These are phyloP conservation scores for Babyrousa celebensis DNA, from an alignment of 2,797 vertebrate genomes.

Conservation along the genomic window DNA sequence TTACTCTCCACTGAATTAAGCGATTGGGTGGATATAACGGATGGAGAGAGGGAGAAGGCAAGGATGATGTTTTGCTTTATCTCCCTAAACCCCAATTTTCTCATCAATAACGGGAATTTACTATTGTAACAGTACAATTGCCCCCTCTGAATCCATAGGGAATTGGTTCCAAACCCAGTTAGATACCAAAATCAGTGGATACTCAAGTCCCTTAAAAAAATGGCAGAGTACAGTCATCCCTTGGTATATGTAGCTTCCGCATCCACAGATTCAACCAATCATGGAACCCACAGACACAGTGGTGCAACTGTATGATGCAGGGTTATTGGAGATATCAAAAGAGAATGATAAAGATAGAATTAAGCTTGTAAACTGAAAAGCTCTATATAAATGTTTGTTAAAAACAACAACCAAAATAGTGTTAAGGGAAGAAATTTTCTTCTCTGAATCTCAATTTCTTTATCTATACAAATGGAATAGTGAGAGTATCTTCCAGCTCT, in stretches of 20 bases:
- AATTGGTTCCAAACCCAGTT: neutral
- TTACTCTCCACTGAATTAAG: neutral
- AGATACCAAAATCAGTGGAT: neutral
- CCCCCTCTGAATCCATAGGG: neutral
- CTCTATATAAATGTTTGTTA: neutral
- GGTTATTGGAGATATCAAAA: neutral
- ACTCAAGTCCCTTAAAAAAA: neutral
- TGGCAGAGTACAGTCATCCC: neutral
- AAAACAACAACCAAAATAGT: neutral
- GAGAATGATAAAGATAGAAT: slow-evolving; percentile 35
- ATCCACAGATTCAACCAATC: neutral
- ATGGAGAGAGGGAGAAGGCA: neutral
- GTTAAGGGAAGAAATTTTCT: neutral
- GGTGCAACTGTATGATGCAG: neutral
- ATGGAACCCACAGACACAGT: neutral
- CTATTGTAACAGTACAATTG: neutral
- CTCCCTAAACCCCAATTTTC: neutral
- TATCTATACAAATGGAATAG: neutral
- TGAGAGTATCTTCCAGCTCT: neutral
- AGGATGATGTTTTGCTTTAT: neutral
- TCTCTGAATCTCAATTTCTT: slow-evolving; percentile 33
- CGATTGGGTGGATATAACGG: too few relatives aligned
- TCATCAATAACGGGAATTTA: neutral
- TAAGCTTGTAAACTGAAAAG: neutral
- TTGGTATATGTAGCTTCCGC: neutral